Percentiles rank a stretch among this genome's conserved stretches.
phyloP scores from a whole-genome alignment of 1,140 invertebrate genomes.

The Macrocentrus cingulum region DNA sequence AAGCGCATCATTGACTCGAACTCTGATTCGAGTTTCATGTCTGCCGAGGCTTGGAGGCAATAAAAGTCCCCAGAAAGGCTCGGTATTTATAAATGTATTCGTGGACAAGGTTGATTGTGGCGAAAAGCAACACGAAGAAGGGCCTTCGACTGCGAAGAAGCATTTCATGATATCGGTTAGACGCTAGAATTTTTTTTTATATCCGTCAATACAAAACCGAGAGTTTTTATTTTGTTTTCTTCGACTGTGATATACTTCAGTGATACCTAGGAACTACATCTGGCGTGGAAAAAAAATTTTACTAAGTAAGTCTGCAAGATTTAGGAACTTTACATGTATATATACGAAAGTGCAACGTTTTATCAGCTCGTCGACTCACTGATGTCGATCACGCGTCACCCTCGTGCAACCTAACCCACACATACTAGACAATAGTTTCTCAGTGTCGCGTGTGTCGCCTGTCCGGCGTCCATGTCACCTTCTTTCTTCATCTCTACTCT shows the following conservation, averaged over 20 bases:
- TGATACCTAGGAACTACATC: background rate
- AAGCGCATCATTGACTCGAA: too few relatives aligned
- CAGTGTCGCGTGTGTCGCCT: background rate
- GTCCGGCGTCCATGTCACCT: background rate
- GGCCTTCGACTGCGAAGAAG: background rate
- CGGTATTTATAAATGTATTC: background rate
- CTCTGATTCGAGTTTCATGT: too few relatives aligned
- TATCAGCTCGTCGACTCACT: background rate
- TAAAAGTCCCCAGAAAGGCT: background rate
- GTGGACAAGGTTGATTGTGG: background rate
- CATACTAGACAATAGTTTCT: background rate
- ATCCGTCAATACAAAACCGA: background rate
- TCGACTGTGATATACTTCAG: background rate
- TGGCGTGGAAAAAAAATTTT: background rate
- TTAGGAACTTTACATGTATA: too few relatives aligned
- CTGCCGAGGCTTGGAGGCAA: too few relatives aligned
- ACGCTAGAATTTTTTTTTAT: background rate
- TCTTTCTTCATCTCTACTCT: background rate
- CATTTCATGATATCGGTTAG: constrained; percentile 1
- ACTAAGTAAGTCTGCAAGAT: background rate
- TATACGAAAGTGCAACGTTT: too few relatives aligned
- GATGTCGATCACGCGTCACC: background rate
- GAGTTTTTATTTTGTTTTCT: background rate
- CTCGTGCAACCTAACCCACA: background rate
- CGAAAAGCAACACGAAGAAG: background rate